Conservation (phyloP, 2,888 invertebrate genomes). For the Drosophila buzzatii region DNA sequence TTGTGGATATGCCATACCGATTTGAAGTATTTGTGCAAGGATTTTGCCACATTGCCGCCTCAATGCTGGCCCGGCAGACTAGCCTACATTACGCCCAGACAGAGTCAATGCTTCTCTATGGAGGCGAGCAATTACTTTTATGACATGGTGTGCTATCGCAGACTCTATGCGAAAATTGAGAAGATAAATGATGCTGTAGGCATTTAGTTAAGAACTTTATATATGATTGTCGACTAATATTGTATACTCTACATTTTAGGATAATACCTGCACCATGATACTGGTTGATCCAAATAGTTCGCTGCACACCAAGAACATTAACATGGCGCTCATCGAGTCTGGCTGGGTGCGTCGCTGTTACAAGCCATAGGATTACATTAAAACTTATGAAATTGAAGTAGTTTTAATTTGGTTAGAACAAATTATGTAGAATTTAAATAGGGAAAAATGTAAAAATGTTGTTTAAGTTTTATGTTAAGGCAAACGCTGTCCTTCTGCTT, state of each 20-base stretch:
- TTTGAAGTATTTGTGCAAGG: conserved; percentile 71
- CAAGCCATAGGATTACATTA: not conserved
- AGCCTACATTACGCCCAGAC: conserved; percentile 71
- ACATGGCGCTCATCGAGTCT: conserved; percentile 38
- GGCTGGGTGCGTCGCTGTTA: conserved; percentile 56
- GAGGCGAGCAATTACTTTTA: conserved; percentile 72
- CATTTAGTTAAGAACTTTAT: accelerated
- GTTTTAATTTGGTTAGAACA: not conserved
- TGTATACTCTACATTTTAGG: conserved; percentile 47
- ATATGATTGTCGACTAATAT: not conserved
- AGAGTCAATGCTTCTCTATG: conserved; percentile 67
- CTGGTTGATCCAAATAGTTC: conserved; percentile 67
- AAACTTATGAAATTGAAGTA: not conserved
- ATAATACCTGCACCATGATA: conserved; percentile 67
- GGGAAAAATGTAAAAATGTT: not conserved
- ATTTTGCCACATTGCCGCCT: conserved; percentile 72
- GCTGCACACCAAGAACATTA: conserved; percentile 27
- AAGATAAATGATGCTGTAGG: conserved; percentile 69
- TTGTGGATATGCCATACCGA: conserved; percentile 60
- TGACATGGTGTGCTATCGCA: conserved; percentile 59
- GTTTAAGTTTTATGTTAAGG: conserved; percentile 77
- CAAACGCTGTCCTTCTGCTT: conserved; percentile 85
- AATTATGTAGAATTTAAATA: not conserved
- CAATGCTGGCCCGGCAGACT: conserved; percentile 77
- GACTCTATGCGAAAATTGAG: conserved; percentile 74